A percentile compares a stretch with the other conserved stretches of the same genome.
phyloP scores from a whole-genome alignment of 2,797 vertebrate genomes.

The Acestrorhynchus altus region DNA sequence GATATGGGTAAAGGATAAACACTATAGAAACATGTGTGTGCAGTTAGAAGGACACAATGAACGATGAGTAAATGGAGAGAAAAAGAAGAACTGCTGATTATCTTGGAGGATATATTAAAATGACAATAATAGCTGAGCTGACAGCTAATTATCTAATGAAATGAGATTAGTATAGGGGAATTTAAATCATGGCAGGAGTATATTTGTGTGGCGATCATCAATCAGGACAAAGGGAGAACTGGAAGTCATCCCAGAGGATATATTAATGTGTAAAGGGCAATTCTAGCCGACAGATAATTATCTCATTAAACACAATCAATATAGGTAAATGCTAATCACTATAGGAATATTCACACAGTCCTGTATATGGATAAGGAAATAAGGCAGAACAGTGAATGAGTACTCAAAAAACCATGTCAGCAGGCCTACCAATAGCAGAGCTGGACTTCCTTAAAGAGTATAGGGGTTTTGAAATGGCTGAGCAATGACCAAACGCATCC shows the following conservation, averaged over 20 bases:
- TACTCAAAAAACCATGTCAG: constrained; percentile 16
- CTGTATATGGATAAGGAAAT: neutral
- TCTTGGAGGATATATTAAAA: neutral
- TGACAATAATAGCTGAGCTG: neutral
- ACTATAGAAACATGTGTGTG: neutral
- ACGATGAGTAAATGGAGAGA: neutral
- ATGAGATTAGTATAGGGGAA: neutral
- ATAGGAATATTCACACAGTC: too few species aligned
- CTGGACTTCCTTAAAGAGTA: neutral
- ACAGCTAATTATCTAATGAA: neutral
- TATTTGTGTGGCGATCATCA: too few species aligned
- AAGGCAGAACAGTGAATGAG: neutral
- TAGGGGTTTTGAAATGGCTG: constrained; percentile 18
- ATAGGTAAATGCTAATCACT: neutral
- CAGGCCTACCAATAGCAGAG: neutral
- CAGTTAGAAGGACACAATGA: neutral
- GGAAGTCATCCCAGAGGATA: too few species aligned
- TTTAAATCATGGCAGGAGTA: too few species aligned
- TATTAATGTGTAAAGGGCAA: neutral
- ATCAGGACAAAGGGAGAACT: too few species aligned
- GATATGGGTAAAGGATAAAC: neutral
- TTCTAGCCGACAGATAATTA: neutral
- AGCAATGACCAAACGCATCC: constrained; percentile 45
- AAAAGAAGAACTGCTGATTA: neutral
- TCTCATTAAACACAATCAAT: neutral